Evolutionary conservation across 2,113 vertebrate species (phyloP).

Genomic region (Leucoraja erinaceus): DNA sequence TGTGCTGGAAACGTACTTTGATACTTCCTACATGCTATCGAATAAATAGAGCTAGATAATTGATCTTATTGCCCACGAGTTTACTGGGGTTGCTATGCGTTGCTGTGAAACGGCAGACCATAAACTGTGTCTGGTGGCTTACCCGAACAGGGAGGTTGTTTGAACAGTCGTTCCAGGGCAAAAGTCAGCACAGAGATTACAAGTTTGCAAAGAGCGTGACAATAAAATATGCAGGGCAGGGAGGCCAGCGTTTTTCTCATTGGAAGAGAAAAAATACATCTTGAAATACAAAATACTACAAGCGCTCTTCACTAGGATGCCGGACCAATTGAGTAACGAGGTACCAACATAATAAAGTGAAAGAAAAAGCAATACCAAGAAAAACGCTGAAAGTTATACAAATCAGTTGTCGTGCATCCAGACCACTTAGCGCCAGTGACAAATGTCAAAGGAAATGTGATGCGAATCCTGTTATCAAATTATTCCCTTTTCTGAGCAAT

Average conservation of each 20-base stretch:
- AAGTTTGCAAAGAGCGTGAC: conserved; percentile 39
- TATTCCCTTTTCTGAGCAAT: background rate
- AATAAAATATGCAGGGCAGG: background rate
- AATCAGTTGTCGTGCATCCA: no score
- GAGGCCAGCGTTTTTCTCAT: conserved; percentile 4
- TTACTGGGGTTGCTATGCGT: conserved; percentile 55
- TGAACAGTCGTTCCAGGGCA: conserved; percentile 71
- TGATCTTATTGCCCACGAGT: conserved; percentile 39
- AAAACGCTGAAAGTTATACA: no score
- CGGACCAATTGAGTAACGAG: background rate
- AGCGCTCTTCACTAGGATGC: background rate
- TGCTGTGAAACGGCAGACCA: conserved; percentile 70
- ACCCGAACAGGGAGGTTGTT: conserved; percentile 67
- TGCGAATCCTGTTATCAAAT: background rate
- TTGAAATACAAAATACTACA: conserved; percentile 24
- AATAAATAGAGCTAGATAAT: conserved; percentile 37
- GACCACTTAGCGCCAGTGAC: background rate
- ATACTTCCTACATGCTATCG: conserved; percentile 35
- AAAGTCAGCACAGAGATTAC: conserved; percentile 66
- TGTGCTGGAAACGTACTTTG: conserved; percentile 37
- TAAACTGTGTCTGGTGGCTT: conserved; percentile 67
- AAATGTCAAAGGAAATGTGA: background rate
- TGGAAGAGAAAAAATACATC: conserved; percentile 21
- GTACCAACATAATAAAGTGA: background rate
- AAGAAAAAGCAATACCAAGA: background rate